Conservation (phyloP, 2,888 invertebrate species). For the Leucophenga montana region DNA sequence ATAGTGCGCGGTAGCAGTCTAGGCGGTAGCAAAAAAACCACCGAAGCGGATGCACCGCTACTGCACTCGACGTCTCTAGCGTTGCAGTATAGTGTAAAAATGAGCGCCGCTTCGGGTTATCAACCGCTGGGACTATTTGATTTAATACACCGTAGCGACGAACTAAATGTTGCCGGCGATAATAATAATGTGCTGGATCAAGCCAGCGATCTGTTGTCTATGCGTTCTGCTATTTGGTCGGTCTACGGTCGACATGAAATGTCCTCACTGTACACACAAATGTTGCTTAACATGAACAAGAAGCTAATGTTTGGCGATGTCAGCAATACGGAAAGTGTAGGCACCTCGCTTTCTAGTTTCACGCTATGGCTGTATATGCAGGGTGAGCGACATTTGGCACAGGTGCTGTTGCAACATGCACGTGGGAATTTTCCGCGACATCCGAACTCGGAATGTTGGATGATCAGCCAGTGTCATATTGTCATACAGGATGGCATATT, state of each 20-base stretch:
- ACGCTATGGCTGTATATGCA: constrained; percentile 74
- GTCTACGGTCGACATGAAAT: constrained; percentile 91
- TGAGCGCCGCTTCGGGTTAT: constrained; percentile 76
- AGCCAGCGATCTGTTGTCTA: constrained; percentile 84
- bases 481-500: constrained; percentile 74
- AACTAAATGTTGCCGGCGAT: constrained; percentile 79
- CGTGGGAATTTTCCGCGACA: constrained; percentile 79
- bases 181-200: constrained; percentile 88
- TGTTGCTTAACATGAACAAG: constrained; percentile 84
- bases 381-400: constrained; percentile 76
- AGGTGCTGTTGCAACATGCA: constrained; percentile 77
- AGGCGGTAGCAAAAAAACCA: constrained; percentile 36
- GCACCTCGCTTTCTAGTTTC: constrained; percentile 81
- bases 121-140: constrained; percentile 75
- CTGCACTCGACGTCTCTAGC: constrained; percentile 83
- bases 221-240: constrained; percentile 90
- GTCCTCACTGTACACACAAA: constrained; percentile 85
- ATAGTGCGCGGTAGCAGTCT: constrained; percentile 69
- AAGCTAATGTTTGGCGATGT: constrained; percentile 73
- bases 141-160: constrained; percentile 87
- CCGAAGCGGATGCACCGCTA: constrained; percentile 76
- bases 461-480: constrained; percentile 78
- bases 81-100: constrained; percentile 84
- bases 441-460: constrained; percentile 79
- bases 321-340: constrained; percentile 80